Conservation (phyloP, 1,140 invertebrate genomes). For the Yoshiicerus persimilis region DNA sequence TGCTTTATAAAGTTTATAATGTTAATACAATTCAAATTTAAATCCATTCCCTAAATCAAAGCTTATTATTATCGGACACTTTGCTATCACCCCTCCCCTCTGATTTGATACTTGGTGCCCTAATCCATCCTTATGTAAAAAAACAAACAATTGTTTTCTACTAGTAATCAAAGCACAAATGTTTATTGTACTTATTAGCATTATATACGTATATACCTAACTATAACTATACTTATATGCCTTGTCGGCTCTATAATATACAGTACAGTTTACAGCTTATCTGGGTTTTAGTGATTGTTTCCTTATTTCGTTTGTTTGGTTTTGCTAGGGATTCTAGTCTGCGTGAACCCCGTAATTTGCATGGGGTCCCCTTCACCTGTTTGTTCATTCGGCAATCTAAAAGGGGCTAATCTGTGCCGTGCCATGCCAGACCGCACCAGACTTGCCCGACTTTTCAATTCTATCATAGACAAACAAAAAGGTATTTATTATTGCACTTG, state of each 20-base stretch:
- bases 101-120: neutral
- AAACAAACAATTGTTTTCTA: neutral
- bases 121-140: neutral
- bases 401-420: neutral
- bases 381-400: neutral
- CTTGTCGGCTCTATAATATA: too few relatives aligned
- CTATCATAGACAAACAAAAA: neutral
- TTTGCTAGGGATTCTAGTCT: neutral
- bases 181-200: too few relatives aligned
- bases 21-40: neutral
- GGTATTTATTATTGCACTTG: neutral
- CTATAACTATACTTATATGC: too few relatives aligned
- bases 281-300: neutral
- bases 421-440: neutral
- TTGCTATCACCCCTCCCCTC: neutral
- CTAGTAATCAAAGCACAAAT: neutral
- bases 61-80: neutral
- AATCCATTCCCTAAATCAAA: neutral
- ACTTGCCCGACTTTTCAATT: neutral
- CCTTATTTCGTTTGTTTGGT: neutral
- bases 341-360: neutral
- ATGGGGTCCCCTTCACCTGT: slow-evolving; percentile 5
- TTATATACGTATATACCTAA: neutral
- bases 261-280: too few relatives aligned
- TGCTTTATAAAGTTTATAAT: too few relatives aligned